Evolutionary conservation across 1,140 invertebrate species (phyloP), one percentile per base, ranked within the genome.

Genomic region (Neodiprion virginianus): DNA sequence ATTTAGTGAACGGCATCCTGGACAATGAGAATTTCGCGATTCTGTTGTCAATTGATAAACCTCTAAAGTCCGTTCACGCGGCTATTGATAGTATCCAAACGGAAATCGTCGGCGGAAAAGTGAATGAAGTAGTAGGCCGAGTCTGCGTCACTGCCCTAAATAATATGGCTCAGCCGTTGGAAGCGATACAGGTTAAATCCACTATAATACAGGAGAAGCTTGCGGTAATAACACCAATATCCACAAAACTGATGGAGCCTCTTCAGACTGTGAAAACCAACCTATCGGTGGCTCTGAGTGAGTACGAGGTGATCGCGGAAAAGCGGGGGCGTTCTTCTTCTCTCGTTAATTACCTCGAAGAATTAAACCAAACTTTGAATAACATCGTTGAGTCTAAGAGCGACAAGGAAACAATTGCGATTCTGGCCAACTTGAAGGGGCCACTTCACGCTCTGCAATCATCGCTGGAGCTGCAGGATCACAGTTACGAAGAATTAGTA

Each of bases 221-320:
- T 23, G 4, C 67, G 10, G 21, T 7, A 69, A 21, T 69, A 7
- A 69, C 17, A 23, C 67, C 67, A 11, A 69, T 69, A 12, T 69
- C 67, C 10, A 69, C 17, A 11, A 21, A 11, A 7, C 21, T 69
- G 40, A 4, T 11, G 12, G 21, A 11, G 12, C 67, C 67, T 11
- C 67, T 69, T 14, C 67, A 69, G 40, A 21, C 11, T 7, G 67
- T 69, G 40, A 21, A 47, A 8, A 14, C 67, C 5, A 69, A 21
- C 67, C 21, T 69, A 7, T 11, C 17, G 8, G 67, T 21, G 0
- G 67, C 67, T 69, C 67, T 69, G 7, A 12, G 67, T 12, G 67
- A 69, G 11, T 69, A 69, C 67, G 67, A 69, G 21, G 67, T 69
- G 67, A 69, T 69, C 67, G 67, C 67, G 21, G 21, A 69, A 21